Percentiles rank a stretch among this genome's conserved stretches.
These are phyloP conservation scores for Trichomalopsis sarcophagae DNA, from an alignment of 1,140 invertebrate genomes.

Conservation along the genomic window DNA sequence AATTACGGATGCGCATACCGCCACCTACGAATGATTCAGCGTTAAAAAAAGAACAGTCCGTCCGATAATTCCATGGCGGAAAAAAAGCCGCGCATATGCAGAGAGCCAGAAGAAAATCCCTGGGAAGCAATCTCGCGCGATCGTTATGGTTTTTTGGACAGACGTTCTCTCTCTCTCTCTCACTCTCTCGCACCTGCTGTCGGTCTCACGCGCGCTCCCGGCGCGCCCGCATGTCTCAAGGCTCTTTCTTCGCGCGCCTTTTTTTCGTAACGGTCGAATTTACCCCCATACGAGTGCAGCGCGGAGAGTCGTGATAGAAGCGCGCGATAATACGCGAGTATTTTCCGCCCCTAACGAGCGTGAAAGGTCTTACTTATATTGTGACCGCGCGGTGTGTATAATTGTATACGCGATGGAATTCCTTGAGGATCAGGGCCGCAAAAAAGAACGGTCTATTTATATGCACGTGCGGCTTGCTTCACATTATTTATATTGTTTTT, in stretches of 20 bases:
- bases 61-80: neutral
- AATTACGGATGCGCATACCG: too few species aligned
- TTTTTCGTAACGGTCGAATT: slow-evolving; percentile 69
- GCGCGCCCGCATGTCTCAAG: slow-evolving; percentile 60
- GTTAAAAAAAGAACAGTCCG: neutral
- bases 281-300: slow-evolving; percentile 62
- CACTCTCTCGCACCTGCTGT: slow-evolving; percentile 28
- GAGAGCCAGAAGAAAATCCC: slow-evolving; percentile 57
- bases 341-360: slow-evolving; percentile 14
- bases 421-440: too few species aligned
- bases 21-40: slow-evolving; percentile 42
- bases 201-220: slow-evolving; percentile 8
- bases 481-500: too few species aligned
- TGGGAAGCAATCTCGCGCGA: slow-evolving; percentile 62
- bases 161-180: neutral
- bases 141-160: slow-evolving; percentile 65
- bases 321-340: slow-evolving; percentile 53
- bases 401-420: neutral
- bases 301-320: slow-evolving; percentile 22
- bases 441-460: too few species aligned
- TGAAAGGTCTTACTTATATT: neutral
- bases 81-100: slow-evolving; percentile 49
- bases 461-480: too few species aligned
- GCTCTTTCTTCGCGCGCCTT: slow-evolving; percentile 52
- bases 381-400: neutral